Percentiles rank a stretch among this genome's conserved stretches.
Evolutionary conservation across 1,140 invertebrate genomes (phyloP).

Genomic region (Lordiphosa collinella): DNA sequence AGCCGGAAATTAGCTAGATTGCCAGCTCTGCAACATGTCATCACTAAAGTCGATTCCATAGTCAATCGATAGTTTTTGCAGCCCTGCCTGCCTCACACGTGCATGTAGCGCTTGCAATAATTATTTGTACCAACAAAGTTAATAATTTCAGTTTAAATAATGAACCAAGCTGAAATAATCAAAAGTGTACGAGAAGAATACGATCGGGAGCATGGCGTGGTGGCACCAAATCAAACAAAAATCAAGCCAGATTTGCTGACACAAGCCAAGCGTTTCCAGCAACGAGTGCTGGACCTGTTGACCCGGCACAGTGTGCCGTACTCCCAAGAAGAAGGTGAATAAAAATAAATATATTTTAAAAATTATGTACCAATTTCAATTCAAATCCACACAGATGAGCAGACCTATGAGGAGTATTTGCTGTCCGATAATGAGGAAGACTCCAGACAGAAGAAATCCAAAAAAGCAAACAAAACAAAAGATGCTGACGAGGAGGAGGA

Average conservation of each 20-base stretch:
- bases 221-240: constrained; percentile 6
- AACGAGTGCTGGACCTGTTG: constrained; percentile 31
- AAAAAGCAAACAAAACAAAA: constrained; percentile 14
- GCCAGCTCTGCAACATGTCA: no score
- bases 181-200: constrained; percentile 32
- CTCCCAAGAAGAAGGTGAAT: constrained; percentile 46
- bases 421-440: constrained; percentile 46
- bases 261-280: constrained; percentile 11
- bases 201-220: constrained; percentile 4
- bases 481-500: constrained; percentile 32
- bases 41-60: no score
- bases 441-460: constrained; percentile 11
- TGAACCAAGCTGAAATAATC: constrained; percentile 18
- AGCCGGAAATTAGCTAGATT: no score
- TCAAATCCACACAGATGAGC: constrained; percentile 32
- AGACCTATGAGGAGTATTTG: constrained; percentile 66
- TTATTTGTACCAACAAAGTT: constrained; percentile 2
- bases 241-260: constrained; percentile 7
- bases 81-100: constrained; percentile 29
- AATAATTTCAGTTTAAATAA: constrained; percentile 6
- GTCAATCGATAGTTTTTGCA: background rate
- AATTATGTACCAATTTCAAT: background rate
- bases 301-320: constrained; percentile 50
- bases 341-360: background rate
- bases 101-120: constrained; percentile 15